Evolutionary conservation across 2,888 invertebrate genomes (phyloP).

Genomic region (Agrypnus murinus): DNA sequence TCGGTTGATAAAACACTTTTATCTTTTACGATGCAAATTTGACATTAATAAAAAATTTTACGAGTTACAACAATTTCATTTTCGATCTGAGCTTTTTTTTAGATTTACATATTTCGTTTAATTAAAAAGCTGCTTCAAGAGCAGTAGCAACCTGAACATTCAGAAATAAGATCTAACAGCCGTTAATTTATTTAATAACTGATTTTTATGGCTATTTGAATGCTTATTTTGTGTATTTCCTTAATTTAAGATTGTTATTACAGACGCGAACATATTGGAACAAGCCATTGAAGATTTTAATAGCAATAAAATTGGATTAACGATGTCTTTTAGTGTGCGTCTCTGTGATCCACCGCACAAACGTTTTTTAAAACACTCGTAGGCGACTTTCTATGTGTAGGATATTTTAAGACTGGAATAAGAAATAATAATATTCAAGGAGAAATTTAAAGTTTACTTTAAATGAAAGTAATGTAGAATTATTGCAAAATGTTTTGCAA

Average conservation of each 20-base stretch:
- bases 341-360: background rate
- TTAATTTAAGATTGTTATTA: conserved; percentile 21
- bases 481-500: too few species aligned
- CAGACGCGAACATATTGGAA: conserved; percentile 5
- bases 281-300: conserved; percentile 19
- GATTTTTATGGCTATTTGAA: conserved; percentile 6
- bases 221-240: conserved; percentile 15
- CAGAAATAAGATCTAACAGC: conserved; percentile 8
- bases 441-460: too few species aligned
- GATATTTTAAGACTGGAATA: too few species aligned
- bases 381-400: too few species aligned
- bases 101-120: conserved; percentile 14
- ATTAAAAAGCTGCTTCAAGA: conserved; percentile 3
- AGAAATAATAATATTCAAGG: too few species aligned
- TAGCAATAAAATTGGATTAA: conserved; percentile 14
- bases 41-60: too few species aligned
- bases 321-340: conserved; percentile 4
- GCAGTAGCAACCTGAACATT: background rate
- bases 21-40: too few species aligned
- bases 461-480: too few species aligned
- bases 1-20: too few species aligned
- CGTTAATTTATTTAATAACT: conserved; percentile 11
- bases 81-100: background rate
- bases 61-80: background rate
- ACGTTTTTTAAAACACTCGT: background rate